Evolutionary conservation across 1,140 invertebrate species (phyloP).

Genomic region (Drosophila serrata): DNA sequence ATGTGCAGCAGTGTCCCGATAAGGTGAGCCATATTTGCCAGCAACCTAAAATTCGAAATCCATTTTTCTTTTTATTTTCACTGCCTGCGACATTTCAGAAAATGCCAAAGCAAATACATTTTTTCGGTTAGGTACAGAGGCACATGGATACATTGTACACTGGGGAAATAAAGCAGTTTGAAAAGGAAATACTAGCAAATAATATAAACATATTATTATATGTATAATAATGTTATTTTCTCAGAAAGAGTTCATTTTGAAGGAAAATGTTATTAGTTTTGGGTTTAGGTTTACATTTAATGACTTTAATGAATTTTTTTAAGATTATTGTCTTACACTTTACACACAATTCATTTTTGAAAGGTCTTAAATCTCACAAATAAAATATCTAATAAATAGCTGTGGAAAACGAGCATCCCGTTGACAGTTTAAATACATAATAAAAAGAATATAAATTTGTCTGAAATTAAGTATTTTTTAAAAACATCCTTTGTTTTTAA

Average conservation of each 20-base stretch:
- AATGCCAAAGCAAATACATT: constrained; percentile 73
- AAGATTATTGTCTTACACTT: background rate
- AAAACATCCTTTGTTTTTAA: too few species aligned
- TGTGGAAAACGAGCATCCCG: background rate
- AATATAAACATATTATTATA: background rate
- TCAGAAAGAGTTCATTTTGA: too few species aligned
- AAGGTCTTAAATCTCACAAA: background rate
- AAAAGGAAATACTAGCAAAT: background rate
- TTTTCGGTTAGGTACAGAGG: constrained; percentile 21
- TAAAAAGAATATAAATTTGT: background rate
- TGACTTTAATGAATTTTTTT: too few species aligned
- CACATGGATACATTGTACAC: constrained; percentile 22
- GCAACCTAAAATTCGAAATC: constrained; percentile 56
- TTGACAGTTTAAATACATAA: background rate
- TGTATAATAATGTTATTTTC: too few species aligned
- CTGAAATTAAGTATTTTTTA: background rate
- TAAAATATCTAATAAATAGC: background rate
- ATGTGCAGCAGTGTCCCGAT: constrained; percentile 41
- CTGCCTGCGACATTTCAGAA: constrained; percentile 64
- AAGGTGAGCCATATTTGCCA: constrained; percentile 44
- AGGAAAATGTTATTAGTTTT: too few species aligned
- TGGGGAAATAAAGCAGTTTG: background rate
- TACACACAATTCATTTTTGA: background rate
- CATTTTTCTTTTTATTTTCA: constrained; percentile 38
- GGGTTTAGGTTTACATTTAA: background rate